Evolutionary conservation across 2,113 vertebrate species (phyloP).

Genomic region (Microcebus murinus): DNA sequence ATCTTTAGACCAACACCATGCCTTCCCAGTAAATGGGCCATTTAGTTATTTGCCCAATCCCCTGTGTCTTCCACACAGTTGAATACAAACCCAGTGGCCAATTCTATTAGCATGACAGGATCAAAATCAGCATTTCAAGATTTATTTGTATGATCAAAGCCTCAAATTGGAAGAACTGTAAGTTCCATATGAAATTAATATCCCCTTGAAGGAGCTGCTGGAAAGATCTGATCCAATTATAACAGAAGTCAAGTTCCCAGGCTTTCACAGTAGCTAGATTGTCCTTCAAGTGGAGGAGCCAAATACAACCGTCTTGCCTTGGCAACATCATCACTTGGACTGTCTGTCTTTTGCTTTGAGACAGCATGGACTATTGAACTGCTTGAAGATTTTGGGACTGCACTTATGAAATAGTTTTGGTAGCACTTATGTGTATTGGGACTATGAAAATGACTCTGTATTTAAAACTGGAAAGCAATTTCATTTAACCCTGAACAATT

Average conservation of each 20-base stretch:
- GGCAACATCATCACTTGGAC: slow-evolving; percentile 59
- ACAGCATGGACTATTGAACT: slow-evolving; percentile 66
- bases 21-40: neutral
- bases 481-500: slow-evolving; percentile 37
- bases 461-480: slow-evolving; percentile 64
- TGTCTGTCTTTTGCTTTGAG: slow-evolving; percentile 64
- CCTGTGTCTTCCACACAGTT: slow-evolving; percentile 29
- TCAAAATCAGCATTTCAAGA: slow-evolving; percentile 71
- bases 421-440: slow-evolving; percentile 56
- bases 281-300: slow-evolving; percentile 67
- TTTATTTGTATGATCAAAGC: slow-evolving; percentile 80
- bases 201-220: slow-evolving; percentile 78
- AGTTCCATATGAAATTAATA: slow-evolving; percentile 82
- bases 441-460: slow-evolving; percentile 54
- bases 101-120: slow-evolving; percentile 67
- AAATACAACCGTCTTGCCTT: slow-evolving; percentile 70
- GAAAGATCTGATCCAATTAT: slow-evolving; percentile 81
- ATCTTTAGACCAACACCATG: neutral
- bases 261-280: slow-evolving; percentile 80
- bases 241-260: slow-evolving; percentile 80
- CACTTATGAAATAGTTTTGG: slow-evolving; percentile 55
- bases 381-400: slow-evolving; percentile 53
- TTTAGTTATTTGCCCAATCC: neutral
- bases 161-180: slow-evolving; percentile 76
- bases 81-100: slow-evolving; percentile 63